These are phyloP conservation scores for Cepaea nemoralis DNA, from an alignment of 1,140 invertebrate species.

Conservation along the genomic window DNA sequence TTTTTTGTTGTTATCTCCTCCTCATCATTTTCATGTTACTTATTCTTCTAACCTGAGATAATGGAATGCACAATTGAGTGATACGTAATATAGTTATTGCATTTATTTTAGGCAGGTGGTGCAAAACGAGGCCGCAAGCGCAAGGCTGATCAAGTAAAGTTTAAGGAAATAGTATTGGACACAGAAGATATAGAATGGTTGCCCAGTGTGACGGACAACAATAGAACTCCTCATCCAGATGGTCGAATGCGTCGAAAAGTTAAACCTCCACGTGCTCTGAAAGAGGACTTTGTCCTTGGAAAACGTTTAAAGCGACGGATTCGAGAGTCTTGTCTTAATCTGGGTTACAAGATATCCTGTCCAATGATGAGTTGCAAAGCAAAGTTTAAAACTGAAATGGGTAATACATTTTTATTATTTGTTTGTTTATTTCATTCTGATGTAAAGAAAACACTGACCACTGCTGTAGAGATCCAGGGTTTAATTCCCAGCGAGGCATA, in stretches of 20 bases:
- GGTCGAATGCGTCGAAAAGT: constrained; percentile 55
- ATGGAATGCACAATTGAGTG: neutral
- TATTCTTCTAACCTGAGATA: neutral
- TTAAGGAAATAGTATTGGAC: constrained; percentile 45
- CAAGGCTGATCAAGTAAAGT: constrained; percentile 50
- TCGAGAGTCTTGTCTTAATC: constrained; percentile 8
- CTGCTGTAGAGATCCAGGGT: no score
- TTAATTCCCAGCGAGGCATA: no score
- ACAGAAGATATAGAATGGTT: constrained; percentile 49
- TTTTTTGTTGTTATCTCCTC: no score
- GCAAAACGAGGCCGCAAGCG: constrained; percentile 60
- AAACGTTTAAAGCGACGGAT: constrained; percentile 50
- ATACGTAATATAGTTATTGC: neutral
- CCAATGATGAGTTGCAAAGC: constrained; percentile 20
- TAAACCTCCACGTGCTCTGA: constrained; percentile 62
- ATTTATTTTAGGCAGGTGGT: constrained; percentile 30
- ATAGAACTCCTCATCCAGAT: constrained; percentile 32
- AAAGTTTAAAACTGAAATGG: constrained; percentile 34
- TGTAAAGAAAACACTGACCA: no score
- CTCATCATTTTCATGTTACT: no score
- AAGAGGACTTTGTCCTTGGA: constrained; percentile 65
- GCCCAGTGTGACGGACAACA: constrained; percentile 32
- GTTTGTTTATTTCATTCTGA: no score
- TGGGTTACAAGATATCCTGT: constrained; percentile 37
- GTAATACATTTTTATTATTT: neutral